Percentiles rank a stretch among this genome's conserved stretches.
phyloP scores from a whole-genome alignment of 2,113 vertebrate genomes.

The Centrocercus urophasianus region DNA sequence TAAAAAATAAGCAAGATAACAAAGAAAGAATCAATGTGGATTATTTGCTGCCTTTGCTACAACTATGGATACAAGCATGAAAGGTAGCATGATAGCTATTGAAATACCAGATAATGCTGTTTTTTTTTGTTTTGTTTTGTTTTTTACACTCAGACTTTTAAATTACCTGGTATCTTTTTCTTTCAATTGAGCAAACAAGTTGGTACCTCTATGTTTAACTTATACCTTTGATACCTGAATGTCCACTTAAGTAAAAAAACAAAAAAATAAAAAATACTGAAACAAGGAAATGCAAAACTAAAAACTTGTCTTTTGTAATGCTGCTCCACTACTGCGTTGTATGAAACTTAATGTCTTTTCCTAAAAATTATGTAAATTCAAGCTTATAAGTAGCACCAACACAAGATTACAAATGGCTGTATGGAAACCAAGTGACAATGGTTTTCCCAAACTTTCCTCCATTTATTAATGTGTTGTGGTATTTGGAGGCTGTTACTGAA shows the following conservation, averaged over 20 bases:
- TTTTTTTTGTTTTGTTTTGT: no score
- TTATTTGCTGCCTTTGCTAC: neutral
- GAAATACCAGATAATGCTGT: neutral
- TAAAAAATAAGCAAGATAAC: neutral
- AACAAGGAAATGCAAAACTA: neutral
- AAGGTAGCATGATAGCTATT: neutral
- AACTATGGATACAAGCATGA: neutral
- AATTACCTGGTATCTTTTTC: neutral
- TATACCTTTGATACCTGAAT: neutral
- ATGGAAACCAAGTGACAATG: neutral
- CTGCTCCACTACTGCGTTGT: neutral
- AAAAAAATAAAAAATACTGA: neutral
- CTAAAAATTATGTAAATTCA: neutral
- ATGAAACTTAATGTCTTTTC: neutral
- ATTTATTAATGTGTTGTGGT: accelerated
- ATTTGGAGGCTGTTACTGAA: neutral
- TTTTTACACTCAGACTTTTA: neutral
- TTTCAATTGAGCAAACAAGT: neutral
- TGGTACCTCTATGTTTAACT: neutral
- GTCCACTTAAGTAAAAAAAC: neutral
- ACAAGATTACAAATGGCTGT: neutral
- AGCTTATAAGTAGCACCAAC: neutral
- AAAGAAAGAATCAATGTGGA: neutral
- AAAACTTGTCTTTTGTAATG: neutral
- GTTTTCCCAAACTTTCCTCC: neutral